phyloP scores from a whole-genome alignment of 1,140 invertebrate genomes.

The Potamilus streckersoni region DNA sequence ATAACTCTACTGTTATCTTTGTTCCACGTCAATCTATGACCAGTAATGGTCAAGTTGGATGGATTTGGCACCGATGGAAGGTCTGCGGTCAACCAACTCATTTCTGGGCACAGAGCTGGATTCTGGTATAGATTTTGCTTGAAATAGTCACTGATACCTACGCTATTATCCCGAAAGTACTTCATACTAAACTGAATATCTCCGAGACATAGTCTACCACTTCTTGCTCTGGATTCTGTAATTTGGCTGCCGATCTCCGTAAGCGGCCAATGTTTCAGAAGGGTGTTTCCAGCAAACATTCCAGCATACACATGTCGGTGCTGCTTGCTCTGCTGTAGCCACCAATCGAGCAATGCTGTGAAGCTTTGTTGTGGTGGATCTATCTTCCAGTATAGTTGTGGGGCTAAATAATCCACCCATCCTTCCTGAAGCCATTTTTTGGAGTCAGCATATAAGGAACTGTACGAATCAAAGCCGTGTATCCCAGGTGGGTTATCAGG shows the following conservation, averaged over 20 bases:
- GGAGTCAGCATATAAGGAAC: conserved; percentile 56
- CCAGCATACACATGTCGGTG: conserved; percentile 51
- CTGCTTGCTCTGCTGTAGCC: conserved; percentile 48
- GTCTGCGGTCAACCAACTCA: conserved; percentile 43
- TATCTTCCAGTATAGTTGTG: conserved; percentile 64
- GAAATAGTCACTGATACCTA: conserved; percentile 46
- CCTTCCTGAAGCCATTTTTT: conserved; percentile 58
- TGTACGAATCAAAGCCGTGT: conserved; percentile 51
- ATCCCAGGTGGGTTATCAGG: conserved; percentile 52
- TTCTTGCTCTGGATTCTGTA: conserved; percentile 35
- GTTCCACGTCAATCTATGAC: conserved; percentile 25
- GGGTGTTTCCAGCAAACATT: conserved; percentile 41
- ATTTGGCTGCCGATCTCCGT: conserved; percentile 55
- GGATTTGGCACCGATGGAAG: conserved; percentile 6
- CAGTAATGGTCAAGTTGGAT: conserved; percentile 18
- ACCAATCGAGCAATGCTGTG: conserved; percentile 58
- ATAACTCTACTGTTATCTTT: conserved; percentile 9
- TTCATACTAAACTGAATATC: conserved; percentile 59
- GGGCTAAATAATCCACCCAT: conserved; percentile 62
- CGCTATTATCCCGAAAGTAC: conserved; percentile 49
- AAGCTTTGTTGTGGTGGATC: conserved; percentile 59
- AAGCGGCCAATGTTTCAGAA: conserved; percentile 41
- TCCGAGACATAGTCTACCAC: conserved; percentile 38
- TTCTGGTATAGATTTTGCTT: conserved; percentile 32
- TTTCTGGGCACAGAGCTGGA: conserved; percentile 43